phyloP scores from a whole-genome alignment of 2,888 invertebrate species.

The Leptinotarsa juncta region DNA sequence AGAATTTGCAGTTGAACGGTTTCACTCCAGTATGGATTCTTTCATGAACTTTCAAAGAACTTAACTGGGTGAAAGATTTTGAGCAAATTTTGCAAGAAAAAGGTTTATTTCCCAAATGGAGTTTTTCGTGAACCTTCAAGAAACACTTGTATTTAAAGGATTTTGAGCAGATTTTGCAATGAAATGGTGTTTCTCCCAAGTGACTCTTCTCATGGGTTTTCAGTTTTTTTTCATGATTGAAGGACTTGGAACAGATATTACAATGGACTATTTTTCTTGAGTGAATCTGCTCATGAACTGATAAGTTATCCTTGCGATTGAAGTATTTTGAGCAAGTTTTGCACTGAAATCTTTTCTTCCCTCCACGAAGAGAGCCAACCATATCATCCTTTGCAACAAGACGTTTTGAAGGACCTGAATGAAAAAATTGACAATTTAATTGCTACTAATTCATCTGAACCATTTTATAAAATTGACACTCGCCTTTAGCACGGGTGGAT shows the following conservation, averaged over 20 bases:
- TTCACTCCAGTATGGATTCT: background rate
- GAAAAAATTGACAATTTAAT: too few species aligned
- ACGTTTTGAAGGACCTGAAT: too few species aligned
- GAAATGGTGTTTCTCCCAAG: background rate
- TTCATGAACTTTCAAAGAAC: background rate
- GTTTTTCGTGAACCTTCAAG: background rate
- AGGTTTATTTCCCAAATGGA: background rate
- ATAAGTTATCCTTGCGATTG: background rate
- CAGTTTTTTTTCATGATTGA: background rate
- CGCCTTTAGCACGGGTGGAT: too few species aligned
- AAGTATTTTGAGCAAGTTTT: background rate
- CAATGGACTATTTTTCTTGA: background rate
- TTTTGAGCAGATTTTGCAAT: constrained; percentile 5
- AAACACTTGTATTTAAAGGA: background rate
- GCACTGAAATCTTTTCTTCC: background rate
- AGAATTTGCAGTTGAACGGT: background rate
- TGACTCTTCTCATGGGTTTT: background rate
- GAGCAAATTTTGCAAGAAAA: background rate
- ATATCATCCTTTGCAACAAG: too few species aligned
- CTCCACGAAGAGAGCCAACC: background rate
- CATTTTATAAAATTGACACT: too few species aligned
- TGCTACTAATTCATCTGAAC: too few species aligned
- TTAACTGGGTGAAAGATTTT: background rate
- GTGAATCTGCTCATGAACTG: background rate
- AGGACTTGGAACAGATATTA: background rate